phyloP scores from a whole-genome alignment of 2,888 invertebrate genomes.

The Euplagia quadripunctaria region DNA sequence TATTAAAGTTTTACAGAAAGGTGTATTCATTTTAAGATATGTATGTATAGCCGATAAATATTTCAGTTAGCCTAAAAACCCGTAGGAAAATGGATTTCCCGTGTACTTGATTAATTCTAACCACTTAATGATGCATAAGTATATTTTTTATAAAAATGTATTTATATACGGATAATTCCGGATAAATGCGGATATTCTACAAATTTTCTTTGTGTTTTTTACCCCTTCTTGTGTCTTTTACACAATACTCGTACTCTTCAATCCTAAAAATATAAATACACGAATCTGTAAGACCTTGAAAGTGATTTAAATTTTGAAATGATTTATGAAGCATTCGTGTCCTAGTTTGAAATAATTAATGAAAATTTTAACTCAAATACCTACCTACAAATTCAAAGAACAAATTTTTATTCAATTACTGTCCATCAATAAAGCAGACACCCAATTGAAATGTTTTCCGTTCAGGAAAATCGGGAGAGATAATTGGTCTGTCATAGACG shows the following conservation, averaged over 20 bases:
- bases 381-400: neutral
- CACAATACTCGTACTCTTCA: neutral
- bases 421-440: conserved; percentile 14
- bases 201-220: too few relatives aligned
- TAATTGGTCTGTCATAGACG: conserved; percentile 39
- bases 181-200: too few relatives aligned
- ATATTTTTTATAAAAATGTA: too few relatives aligned
- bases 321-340: neutral
- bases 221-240: too few relatives aligned
- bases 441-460: conserved; percentile 12
- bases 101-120: too few relatives aligned
- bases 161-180: too few relatives aligned
- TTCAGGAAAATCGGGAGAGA: conserved; percentile 24
- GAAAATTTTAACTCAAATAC: neutral
- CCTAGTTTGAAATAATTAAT: neutral
- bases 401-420: conserved; percentile 1
- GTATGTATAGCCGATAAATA: too few relatives aligned
- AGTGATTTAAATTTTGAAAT: neutral
- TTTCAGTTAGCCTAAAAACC: too few relatives aligned
- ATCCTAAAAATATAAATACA: neutral
- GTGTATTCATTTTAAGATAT: too few relatives aligned
- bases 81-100: too few relatives aligned
- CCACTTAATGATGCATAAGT: too few relatives aligned
- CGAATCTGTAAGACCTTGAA: neutral
- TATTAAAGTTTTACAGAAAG: too few relatives aligned